Conservation (phyloP, 2,888 invertebrate genomes). For the Apocheima hispidaria region DNA sequence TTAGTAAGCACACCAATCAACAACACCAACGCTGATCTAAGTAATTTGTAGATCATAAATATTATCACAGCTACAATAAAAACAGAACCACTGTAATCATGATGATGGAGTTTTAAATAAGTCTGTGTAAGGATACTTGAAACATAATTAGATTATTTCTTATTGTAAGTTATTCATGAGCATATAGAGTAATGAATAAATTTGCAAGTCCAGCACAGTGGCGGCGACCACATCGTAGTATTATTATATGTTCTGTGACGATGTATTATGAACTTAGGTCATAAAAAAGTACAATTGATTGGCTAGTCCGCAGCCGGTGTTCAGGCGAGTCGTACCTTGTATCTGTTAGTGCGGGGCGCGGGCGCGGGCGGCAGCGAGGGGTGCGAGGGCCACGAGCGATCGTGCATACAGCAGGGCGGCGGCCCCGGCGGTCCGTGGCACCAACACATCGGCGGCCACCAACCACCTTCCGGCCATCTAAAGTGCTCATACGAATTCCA, state of each 20-base stretch:
- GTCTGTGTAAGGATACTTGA: neutral
- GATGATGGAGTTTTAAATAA: neutral
- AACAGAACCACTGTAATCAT: neutral
- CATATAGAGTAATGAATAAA: neutral
- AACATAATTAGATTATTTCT: neutral
- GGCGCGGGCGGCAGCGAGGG: slow-evolving; percentile 75
- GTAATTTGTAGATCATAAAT: slow-evolving; percentile 21
- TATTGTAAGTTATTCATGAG: neutral
- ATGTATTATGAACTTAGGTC: slow-evolving; percentile 12
- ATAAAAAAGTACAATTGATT: slow-evolving; percentile 22
- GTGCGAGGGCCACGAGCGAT: slow-evolving; percentile 81
- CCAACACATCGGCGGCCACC: slow-evolving; percentile 82
- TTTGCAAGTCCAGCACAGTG: neutral
- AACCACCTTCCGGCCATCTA: slow-evolving; percentile 85
- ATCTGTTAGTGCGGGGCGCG: slow-evolving; percentile 55
- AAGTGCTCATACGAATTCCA: slow-evolving; percentile 87
- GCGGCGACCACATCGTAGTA: no score
- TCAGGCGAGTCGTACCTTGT: slow-evolving; percentile 74
- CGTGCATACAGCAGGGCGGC: slow-evolving; percentile 80
- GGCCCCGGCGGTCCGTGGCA: slow-evolving; percentile 79
- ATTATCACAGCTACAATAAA: slow-evolving; percentile 10
- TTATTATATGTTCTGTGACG: no score
- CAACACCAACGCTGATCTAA: slow-evolving; percentile 18
- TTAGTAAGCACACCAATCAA: slow-evolving; percentile 24
- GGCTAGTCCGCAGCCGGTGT: slow-evolving; percentile 6